These are phyloP conservation scores for Eulemur coronatus DNA, from an alignment of 2,797 vertebrate genomes.

Conservation along the genomic window DNA sequence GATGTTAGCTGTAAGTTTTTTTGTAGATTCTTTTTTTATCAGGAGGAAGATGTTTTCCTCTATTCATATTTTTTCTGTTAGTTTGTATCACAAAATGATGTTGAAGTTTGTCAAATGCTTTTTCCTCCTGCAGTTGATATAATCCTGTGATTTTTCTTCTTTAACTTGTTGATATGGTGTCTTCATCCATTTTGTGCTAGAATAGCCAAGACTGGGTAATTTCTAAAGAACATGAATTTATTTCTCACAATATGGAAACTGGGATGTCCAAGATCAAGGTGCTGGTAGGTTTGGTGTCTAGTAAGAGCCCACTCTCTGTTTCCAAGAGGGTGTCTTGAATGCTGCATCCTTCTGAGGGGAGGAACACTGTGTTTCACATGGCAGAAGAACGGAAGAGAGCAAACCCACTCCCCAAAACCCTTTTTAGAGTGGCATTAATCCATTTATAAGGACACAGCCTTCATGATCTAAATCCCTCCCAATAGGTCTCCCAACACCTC, in stretches of 20 bases:
- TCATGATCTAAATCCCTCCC: not conserved
- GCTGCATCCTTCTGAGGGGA: not conserved
- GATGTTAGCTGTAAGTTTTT: not conserved
- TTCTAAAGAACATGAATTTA: not conserved
- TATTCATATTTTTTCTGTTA: not conserved
- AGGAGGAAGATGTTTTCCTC: not conserved
- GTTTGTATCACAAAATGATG: not conserved
- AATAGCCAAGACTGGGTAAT: not conserved
- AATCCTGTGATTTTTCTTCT: not conserved
- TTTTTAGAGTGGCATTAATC: not conserved
- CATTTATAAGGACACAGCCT: not conserved
- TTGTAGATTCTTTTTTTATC: not conserved
- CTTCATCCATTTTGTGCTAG: not conserved
- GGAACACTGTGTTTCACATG: not conserved
- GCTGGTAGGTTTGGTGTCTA: not conserved
- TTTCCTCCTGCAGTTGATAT: not conserved
- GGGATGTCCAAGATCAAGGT: not conserved
- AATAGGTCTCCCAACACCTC: not conserved
- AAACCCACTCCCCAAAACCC: not conserved
- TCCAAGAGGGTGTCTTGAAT: not conserved
- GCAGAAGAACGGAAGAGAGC: not conserved
- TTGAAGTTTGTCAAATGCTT: not conserved
- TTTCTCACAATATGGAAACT: not conserved
- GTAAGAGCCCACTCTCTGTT: not conserved
- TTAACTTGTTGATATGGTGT: not conserved